These are phyloP conservation scores for Siniperca obscura DNA, from an alignment of 2,797 vertebrate species.

Conservation along the genomic window DNA sequence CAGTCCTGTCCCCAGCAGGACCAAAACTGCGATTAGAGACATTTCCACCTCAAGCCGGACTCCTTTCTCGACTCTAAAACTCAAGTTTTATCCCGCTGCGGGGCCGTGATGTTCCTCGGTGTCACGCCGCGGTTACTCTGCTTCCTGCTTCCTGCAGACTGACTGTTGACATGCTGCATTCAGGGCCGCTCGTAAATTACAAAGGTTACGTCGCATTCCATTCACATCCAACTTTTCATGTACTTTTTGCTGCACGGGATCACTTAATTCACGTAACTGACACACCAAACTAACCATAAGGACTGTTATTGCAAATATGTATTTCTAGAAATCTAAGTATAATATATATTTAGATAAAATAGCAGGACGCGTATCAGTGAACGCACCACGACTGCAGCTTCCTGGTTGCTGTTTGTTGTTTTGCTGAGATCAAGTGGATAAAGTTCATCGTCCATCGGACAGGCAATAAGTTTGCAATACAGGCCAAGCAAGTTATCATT, in stretches of 20 bases:
- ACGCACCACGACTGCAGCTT: too few species aligned
- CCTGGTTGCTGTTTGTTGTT: neutral
- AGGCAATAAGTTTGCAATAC: too few species aligned
- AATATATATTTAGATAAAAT: too few species aligned
- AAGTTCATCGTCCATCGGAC: too few species aligned
- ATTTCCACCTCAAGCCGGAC: neutral
- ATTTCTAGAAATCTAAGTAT: too few species aligned
- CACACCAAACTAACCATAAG: neutral
- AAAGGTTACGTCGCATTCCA: accelerated
- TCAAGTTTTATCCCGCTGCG: accelerated
- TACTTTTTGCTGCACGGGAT: too few species aligned
- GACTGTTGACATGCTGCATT: neutral
- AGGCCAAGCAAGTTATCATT: too few species aligned
- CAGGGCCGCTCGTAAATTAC: neutral
- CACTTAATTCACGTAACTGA: neutral
- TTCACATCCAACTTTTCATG: neutral
- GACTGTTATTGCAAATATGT: neutral
- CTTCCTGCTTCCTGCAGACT: neutral
- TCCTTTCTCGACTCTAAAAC: accelerated
- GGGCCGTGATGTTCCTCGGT: accelerated
- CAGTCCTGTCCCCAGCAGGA: slow-evolving; percentile 20
- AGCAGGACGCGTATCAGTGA: too few species aligned
- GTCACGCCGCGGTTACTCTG: accelerated
- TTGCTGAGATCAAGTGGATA: too few species aligned
- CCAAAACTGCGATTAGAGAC: accelerated